Percentiles rank a stretch among this genome's conserved stretches.
Conservation (phyloP, 2,113 vertebrate genomes). For the Gymnobelideus leadbeateri region DNA sequence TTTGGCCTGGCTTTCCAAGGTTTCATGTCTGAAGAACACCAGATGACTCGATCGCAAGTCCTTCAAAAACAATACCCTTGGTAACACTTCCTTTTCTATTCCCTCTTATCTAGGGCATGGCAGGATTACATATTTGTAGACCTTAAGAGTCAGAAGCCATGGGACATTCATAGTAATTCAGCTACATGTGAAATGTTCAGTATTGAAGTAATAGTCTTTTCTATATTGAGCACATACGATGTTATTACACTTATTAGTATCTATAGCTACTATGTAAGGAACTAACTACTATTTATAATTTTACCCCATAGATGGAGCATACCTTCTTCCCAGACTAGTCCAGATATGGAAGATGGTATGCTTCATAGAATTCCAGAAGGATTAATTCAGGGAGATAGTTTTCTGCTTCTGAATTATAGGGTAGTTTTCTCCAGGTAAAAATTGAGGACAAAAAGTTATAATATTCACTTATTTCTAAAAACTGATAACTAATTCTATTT, state of each 20-base stretch:
- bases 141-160: neutral
- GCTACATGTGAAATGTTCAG: neutral
- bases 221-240: neutral
- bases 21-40: neutral
- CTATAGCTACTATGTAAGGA: neutral
- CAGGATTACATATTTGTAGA: neutral
- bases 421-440: neutral
- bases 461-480: neutral
- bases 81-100: neutral
- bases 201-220: neutral
- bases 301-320: neutral
- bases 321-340: neutral
- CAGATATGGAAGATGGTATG: neutral
- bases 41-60: neutral
- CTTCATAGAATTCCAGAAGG: neutral
- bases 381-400: neutral
- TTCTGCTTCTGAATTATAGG: conserved; percentile 33
- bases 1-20: neutral
- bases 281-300: neutral
- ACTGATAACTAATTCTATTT: neutral
- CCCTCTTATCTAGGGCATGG: neutral
- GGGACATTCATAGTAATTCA: neutral
- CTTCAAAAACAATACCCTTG: neutral
- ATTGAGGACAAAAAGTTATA: neutral
- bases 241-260: neutral